Conservation (phyloP, 2,888 invertebrate genomes). For the Sinotaia quadrata region DNA sequence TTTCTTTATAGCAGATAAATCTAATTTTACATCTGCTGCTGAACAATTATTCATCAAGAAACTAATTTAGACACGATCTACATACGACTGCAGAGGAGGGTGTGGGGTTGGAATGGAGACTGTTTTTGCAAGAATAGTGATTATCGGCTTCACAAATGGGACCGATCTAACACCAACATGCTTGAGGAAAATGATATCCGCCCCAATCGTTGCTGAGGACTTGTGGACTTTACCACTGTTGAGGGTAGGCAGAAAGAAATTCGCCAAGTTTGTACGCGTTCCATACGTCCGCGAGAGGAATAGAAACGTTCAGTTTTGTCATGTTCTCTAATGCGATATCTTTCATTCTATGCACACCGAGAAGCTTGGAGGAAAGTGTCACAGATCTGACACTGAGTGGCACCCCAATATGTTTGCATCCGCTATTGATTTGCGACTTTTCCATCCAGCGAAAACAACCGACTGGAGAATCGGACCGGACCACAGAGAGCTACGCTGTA, state of each 20-base stretch:
- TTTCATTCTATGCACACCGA: background rate
- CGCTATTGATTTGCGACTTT: background rate
- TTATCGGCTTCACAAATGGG: too few relatives aligned
- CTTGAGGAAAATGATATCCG: too few relatives aligned
- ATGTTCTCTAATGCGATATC: background rate
- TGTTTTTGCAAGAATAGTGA: too few relatives aligned
- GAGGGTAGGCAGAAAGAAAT: background rate
- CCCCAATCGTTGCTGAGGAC: background rate
- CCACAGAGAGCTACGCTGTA: too few relatives aligned
- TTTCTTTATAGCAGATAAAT: background rate
- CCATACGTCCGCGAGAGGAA: background rate
- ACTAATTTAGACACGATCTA: too few relatives aligned
- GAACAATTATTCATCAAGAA: too few relatives aligned
- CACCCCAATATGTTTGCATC: constrained; percentile 14
- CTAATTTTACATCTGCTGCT: too few relatives aligned
- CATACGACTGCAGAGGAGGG: too few relatives aligned
- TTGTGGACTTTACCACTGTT: background rate
- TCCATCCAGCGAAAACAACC: background rate
- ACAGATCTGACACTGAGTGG: background rate
- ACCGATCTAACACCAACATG: too few relatives aligned
- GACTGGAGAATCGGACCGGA: too few relatives aligned
- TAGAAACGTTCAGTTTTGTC: too few relatives aligned
- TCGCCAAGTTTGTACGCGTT: background rate
- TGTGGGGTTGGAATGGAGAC: too few relatives aligned
- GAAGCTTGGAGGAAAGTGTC: background rate